These are phyloP conservation scores for Amphipyra berbera DNA, from an alignment of 2,888 invertebrate species.

Conservation along the genomic window DNA sequence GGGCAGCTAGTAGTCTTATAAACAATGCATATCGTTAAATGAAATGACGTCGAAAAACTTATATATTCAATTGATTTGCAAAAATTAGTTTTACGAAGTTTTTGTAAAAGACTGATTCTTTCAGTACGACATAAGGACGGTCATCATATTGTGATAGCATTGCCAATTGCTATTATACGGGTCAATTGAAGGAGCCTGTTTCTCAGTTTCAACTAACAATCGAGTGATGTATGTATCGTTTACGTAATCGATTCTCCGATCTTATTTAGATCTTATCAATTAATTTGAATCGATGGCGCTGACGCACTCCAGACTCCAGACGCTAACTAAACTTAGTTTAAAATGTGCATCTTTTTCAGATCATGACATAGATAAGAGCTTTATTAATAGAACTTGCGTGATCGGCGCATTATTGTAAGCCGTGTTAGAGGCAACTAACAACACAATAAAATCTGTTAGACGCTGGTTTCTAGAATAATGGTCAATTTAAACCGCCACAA, in stretches of 20 bases:
- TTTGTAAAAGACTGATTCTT: too few relatives aligned
- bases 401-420: slow-evolving; percentile 1
- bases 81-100: too few relatives aligned
- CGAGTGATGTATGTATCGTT: slow-evolving; percentile 8
- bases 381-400: slow-evolving; percentile 33
- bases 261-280: slow-evolving; percentile 30
- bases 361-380: slow-evolving; percentile 4
- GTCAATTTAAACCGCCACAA: slow-evolving; percentile 27
- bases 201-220: slow-evolving; percentile 19
- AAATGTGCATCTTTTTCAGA: slow-evolving; percentile 32
- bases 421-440: too few relatives aligned
- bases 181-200: slow-evolving; percentile 31
- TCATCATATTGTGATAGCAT: slow-evolving; percentile 14
- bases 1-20: too few relatives aligned
- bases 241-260: slow-evolving; percentile 23
- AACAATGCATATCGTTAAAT: slow-evolving; percentile 6
- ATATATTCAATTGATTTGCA: slow-evolving; percentile 1
- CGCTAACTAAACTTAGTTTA: slow-evolving; percentile 19
- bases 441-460: too few relatives aligned
- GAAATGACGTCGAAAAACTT: slow-evolving; percentile 1
- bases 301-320: slow-evolving; percentile 24
- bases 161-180: slow-evolving; percentile 33
- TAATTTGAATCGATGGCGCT: slow-evolving; percentile 11
- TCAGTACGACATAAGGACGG: too few relatives aligned
- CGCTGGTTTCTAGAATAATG: slow-evolving; percentile 13